These are phyloP conservation scores for Melanostoma scalare DNA, from an alignment of 2,888 invertebrate genomes.

Conservation along the genomic window DNA sequence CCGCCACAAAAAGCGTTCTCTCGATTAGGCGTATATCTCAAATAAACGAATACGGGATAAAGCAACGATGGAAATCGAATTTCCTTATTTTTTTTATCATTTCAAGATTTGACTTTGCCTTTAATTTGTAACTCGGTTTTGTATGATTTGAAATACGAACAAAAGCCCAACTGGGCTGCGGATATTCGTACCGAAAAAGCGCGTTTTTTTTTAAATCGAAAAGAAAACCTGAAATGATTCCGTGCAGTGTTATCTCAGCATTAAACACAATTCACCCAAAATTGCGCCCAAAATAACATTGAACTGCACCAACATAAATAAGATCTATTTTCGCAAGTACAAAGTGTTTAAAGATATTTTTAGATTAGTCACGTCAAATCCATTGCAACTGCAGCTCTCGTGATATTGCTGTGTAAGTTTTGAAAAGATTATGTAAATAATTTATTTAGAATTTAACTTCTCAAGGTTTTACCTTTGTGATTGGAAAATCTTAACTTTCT, in stretches of 20 bases:
- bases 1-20: too few species aligned
- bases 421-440: constrained; percentile 57
- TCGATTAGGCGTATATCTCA: too few species aligned
- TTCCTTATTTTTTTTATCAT: too few species aligned
- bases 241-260: not conserved
- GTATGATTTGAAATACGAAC: too few species aligned
- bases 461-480: not conserved
- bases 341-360: constrained; percentile 49
- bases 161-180: too few species aligned
- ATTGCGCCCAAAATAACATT: constrained; percentile 24
- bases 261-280: not conserved
- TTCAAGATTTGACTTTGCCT: too few species aligned
- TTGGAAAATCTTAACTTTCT: not conserved
- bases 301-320: constrained; percentile 14
- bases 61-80: too few species aligned
- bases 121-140: too few species aligned
- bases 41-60: too few species aligned
- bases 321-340: constrained; percentile 49
- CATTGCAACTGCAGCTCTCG: constrained; percentile 53
- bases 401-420: constrained; percentile 37
- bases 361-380: constrained; percentile 54
- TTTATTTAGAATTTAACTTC: not conserved
- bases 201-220: too few species aligned
- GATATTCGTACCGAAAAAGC: too few species aligned
- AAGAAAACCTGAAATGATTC: not conserved